A percentile compares a stretch with the other conserved stretches of the same genome.
These are phyloP conservation scores for Axinella damicornis DNA, from an alignment of 37 sponge, comb jelly and placozoan species.

Conservation along the genomic window DNA sequence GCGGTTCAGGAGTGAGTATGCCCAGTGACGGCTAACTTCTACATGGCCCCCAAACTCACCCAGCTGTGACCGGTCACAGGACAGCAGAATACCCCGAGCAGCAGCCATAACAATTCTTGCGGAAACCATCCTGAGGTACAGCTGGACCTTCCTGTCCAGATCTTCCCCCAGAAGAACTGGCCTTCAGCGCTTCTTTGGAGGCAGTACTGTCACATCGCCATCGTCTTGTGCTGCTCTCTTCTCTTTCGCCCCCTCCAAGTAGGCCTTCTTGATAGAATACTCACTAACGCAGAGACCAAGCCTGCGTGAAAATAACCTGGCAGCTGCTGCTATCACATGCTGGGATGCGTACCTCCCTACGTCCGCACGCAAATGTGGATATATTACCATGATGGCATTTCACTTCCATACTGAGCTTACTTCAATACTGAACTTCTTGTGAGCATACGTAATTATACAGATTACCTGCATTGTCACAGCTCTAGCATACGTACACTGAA, in stretches of 20 bases:
- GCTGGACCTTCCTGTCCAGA: conserved; percentile 33
- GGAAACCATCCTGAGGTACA: conserved; percentile 46
- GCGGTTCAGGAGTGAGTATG: too few species aligned
- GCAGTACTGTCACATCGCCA: conserved; percentile 19
- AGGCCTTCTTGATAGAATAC: background rate
- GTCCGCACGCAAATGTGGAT: background rate
- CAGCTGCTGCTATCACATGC: conserved; percentile 11
- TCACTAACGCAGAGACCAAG: background rate
- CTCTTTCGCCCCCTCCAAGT: background rate
- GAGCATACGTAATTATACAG: too few species aligned
- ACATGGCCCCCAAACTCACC: too few species aligned
- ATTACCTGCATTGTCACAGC: too few species aligned
- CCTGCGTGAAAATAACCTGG: background rate
- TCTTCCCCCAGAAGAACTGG: background rate
- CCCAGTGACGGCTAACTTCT: too few species aligned
- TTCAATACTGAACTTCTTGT: too few species aligned
- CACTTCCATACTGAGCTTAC: too few species aligned
- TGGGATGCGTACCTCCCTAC: conserved; percentile 16
- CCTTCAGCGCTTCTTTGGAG: conserved; percentile 1
- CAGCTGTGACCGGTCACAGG: too few species aligned
- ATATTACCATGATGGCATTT: too few species aligned
- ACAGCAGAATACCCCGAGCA: too few species aligned
- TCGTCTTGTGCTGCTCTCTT: conserved; percentile 3
- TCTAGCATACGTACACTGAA: too few species aligned
- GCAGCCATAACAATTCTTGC: conserved; percentile 53